Evolutionary conservation across 2,888 invertebrate species (phyloP).

Genomic region (Lissonota sp.): DNA sequence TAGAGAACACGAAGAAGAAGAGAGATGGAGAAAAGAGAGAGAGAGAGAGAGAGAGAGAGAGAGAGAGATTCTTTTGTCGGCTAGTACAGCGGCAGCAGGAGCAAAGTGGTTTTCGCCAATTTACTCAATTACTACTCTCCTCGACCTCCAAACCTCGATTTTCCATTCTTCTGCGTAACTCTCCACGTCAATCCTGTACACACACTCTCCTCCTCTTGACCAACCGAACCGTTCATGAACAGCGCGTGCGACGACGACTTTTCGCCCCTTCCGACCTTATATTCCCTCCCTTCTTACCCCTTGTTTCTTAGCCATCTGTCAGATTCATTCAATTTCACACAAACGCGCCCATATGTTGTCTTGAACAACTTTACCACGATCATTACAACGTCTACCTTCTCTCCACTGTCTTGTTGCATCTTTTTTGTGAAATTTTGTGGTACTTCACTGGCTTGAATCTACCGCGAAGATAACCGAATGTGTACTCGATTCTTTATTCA

Average conservation of each 20-base stretch:
- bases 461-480: too few relatives aligned
- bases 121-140: conserved; percentile 61
- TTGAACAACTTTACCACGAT: conserved; percentile 30
- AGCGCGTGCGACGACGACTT: conserved; percentile 30
- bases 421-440: background rate
- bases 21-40: background rate
- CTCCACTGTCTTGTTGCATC: background rate
- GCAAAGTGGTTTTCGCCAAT: conserved; percentile 53
- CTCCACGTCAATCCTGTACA: background rate
- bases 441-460: too few relatives aligned
- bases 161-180: conserved; percentile 29
- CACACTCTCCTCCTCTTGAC: conserved; percentile 2
- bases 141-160: conserved; percentile 46
- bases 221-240: conserved; percentile 1
- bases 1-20: background rate
- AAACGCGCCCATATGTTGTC: conserved; percentile 21
- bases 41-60: background rate
- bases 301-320: conserved; percentile 52
- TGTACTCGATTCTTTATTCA: too few relatives aligned
- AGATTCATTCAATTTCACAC: conserved; percentile 35
- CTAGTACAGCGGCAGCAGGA: conserved; percentile 26
- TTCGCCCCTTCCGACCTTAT: conserved; percentile 5
- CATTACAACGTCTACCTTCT: background rate
- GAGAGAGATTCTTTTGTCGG: background rate
- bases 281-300: conserved; percentile 20